Base-by-base conservation (phyloP, 2,113 vertebrate species). In the Oostethus manadensis region DNA sequence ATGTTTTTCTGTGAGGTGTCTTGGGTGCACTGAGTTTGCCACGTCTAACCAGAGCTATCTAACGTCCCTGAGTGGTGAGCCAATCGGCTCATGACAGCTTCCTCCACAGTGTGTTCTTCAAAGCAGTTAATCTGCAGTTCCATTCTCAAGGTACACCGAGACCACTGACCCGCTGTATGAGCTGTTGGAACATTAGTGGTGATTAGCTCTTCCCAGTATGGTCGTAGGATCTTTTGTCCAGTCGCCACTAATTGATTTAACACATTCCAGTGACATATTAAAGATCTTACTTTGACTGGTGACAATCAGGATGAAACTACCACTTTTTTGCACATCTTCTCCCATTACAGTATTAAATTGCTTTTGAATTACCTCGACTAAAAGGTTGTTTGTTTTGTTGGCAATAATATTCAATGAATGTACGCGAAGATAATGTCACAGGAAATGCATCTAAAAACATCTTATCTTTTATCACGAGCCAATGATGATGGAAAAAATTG, bases 231-330 rank as follows among this genome's bases (percentile, higher is more conserved):
- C 57, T 70, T 58, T 68, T 64, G 67, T 57, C 45, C 61, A 38
- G 18, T 51, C 22, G 0, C 56, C 53, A 67, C 42, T 74, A 72
- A 80, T 83, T 78, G 69, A 54, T 64, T 71, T 70, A 71, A 77
- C 66, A 64, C 66, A 58, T 74, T 74, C 61, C 55, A 71, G 51
- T 71, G 65, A 71, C 59, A 49, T 50, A 50, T 73, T 69, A 18
- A 69, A 76, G 76, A 57, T 62, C 47, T 35, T 29, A 48, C 51
- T 58, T 69, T 55, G 54, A 55, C 51, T 76, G 54, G 66, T 62
- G 42, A 55, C 56, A 46, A 46, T 70, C 46, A 8, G 35, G 33
- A n/a, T 49, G n/a, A 56, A 47, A 43, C 33, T 22, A 22, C 29
- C 29, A 33, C 29, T 33, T 5, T 33, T 33, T 7, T 7, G 2